Percentiles rank a stretch among this genome's conserved stretches.
These are phyloP conservation scores for Cryptoprocta ferox DNA, from an alignment of 2,797 vertebrate genomes.

Conservation along the genomic window DNA sequence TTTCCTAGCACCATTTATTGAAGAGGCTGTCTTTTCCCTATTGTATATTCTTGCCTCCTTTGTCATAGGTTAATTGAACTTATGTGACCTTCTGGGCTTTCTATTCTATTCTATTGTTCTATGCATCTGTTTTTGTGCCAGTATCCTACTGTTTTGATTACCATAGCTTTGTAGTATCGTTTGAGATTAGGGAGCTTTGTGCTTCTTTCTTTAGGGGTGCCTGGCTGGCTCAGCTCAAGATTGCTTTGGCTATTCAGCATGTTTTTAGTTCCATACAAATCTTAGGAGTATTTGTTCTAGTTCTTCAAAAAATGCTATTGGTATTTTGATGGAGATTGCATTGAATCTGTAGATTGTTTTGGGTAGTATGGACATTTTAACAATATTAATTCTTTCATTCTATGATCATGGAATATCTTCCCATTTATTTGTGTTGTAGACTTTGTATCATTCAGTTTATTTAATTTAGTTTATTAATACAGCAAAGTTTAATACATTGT, in stretches of 20 bases:
- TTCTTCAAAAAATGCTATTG: background rate
- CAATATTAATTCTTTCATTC: background rate
- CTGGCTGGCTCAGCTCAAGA: too few relatives aligned
- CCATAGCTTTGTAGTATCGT: background rate
- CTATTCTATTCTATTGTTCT: background rate
- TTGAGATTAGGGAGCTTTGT: background rate
- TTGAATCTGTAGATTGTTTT: background rate
- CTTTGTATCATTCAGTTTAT: background rate
- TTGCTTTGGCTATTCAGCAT: background rate
- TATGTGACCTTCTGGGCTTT: background rate
- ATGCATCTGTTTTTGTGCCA: background rate
- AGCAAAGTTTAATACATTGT: background rate
- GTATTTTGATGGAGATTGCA: background rate
- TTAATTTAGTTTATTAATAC: too few relatives aligned
- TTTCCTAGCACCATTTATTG: background rate
- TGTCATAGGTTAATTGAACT: background rate
- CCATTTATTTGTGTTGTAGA: background rate
- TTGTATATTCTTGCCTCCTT: background rate
- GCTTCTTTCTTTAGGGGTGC: background rate
- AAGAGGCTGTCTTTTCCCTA: background rate
- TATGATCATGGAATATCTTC: background rate
- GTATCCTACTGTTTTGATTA: background rate
- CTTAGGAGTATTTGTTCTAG: background rate
- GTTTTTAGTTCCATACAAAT: background rate
- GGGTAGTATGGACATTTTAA: background rate